A percentile compares a stretch with the other conserved stretches of the same genome.
These are phyloP conservation scores for Hippolais icterina DNA, from an alignment of 2,113 vertebrate genomes.

Conservation along the genomic window DNA sequence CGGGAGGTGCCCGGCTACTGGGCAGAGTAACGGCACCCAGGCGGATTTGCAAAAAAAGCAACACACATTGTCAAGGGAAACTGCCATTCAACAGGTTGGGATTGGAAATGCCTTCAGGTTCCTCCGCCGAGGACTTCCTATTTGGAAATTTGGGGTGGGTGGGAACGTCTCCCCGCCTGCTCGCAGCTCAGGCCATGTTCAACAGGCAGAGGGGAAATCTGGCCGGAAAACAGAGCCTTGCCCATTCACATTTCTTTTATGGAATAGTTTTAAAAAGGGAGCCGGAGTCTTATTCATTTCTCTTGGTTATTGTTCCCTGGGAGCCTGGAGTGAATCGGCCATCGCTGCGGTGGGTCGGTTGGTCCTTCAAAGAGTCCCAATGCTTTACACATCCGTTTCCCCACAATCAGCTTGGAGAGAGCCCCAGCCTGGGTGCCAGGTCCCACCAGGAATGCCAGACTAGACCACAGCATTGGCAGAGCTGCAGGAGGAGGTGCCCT, in stretches of 20 bases:
- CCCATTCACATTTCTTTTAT: constrained; percentile 69
- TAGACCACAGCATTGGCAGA: neutral
- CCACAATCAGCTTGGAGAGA: constrained; percentile 40
- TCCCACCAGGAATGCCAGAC: neutral
- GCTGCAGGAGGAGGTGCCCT: neutral
- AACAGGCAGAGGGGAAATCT: constrained; percentile 65
- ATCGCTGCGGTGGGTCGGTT: constrained; percentile 54
- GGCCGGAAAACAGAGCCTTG: constrained; percentile 65
- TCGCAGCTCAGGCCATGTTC: constrained; percentile 6
- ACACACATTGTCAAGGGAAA: constrained; percentile 79
- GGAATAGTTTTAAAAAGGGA: constrained; percentile 63
- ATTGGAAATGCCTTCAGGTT: constrained; percentile 68
- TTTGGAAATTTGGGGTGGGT: constrained; percentile 46
- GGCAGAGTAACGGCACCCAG: constrained; percentile 45
- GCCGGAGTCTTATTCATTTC: constrained; percentile 66
- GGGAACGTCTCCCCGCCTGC: constrained; percentile 42
- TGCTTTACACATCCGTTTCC: constrained; percentile 50
- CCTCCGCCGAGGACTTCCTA: constrained; percentile 39
- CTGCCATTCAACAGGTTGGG: constrained; percentile 76
- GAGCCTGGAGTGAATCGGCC: constrained; percentile 50
- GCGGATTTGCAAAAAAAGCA: constrained; percentile 28
- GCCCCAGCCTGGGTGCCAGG: constrained; percentile 27
- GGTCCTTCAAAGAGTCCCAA: constrained; percentile 53
- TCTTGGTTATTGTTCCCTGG: constrained; percentile 67
- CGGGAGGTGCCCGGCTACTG: constrained; percentile 59